Conservation (phyloP, 1,140 invertebrate genomes). For the Brachionus asplanchnoidis region DNA sequence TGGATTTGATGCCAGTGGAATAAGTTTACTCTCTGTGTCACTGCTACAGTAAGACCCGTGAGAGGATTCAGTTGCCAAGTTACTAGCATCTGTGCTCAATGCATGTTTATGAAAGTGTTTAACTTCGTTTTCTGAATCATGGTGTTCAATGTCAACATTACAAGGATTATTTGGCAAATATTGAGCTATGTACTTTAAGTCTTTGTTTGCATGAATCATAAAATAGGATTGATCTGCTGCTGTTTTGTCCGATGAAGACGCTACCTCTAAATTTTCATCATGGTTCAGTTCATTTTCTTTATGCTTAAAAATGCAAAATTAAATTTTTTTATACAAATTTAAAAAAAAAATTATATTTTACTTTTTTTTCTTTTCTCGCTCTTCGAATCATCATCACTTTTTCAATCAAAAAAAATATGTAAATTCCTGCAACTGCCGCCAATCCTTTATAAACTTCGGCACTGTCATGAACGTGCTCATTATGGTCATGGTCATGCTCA, state of each 20-base stretch:
- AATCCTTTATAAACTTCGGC: slow-evolving; percentile 45
- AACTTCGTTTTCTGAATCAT: neutral
- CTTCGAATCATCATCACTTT: slow-evolving; percentile 44
- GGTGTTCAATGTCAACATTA: neutral
- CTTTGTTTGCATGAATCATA: slow-evolving; percentile 27
- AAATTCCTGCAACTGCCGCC: slow-evolving; percentile 48
- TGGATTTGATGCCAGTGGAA: neutral
- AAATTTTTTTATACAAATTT: neutral
- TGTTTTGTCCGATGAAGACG: neutral
- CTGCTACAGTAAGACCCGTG: neutral
- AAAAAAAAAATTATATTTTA: neutral
- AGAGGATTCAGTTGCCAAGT: neutral
- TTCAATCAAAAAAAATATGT: slow-evolving; percentile 51
- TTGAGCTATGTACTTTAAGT: slow-evolving; percentile 23
- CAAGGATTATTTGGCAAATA: slow-evolving; percentile 37
- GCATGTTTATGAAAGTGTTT: slow-evolving; percentile 8
- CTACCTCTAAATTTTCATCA: neutral
- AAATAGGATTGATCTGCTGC: neutral
- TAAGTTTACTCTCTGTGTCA: neutral
- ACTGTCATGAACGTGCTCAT: neutral
- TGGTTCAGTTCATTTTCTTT: neutral
- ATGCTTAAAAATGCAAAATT: neutral
- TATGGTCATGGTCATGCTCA: neutral
- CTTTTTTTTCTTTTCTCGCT: slow-evolving; percentile 21
- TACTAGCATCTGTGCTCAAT: neutral